Evolutionary conservation across 2,113 vertebrate genomes (phyloP).

Genomic region (Oreotrochilus melanogaster): DNA sequence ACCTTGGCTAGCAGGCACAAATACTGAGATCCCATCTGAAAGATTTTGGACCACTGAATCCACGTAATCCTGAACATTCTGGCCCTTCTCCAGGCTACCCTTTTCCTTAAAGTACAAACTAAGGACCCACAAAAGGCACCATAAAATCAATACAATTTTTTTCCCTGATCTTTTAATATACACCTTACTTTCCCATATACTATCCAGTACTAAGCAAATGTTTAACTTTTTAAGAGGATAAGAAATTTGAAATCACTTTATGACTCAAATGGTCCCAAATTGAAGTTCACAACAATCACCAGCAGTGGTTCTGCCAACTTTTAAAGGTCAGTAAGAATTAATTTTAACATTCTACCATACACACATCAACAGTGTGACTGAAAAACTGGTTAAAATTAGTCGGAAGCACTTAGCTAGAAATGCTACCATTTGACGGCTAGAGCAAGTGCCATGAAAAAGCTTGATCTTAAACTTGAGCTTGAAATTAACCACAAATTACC

Average conservation of each 20-base stretch:
- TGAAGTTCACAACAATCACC: not conserved
- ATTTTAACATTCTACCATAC: conserved; percentile 7
- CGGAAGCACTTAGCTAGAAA: not conserved
- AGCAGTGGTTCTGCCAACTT: not conserved
- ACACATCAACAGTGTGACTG: not conserved
- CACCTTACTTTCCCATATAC: not conserved
- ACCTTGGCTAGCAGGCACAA: not conserved
- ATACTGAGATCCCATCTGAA: not conserved
- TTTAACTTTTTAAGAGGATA: not conserved
- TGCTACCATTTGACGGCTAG: not conserved
- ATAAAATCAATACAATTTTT: not conserved
- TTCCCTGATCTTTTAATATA: not conserved
- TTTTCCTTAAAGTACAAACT: not conserved
- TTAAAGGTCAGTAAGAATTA: not conserved
- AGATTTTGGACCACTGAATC: not conserved
- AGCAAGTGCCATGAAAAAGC: not conserved
- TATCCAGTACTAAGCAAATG: not conserved
- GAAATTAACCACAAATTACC: not conserved
- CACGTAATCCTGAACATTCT: not conserved
- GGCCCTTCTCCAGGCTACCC: not conserved
- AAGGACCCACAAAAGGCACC: not conserved
- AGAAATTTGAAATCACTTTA: not conserved
- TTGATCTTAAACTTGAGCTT: not conserved
- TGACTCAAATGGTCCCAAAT: not conserved
- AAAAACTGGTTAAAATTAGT: conserved; percentile 24